phyloP scores from a whole-genome alignment of 1,140 invertebrate genomes.

The Micrasema longulum region DNA sequence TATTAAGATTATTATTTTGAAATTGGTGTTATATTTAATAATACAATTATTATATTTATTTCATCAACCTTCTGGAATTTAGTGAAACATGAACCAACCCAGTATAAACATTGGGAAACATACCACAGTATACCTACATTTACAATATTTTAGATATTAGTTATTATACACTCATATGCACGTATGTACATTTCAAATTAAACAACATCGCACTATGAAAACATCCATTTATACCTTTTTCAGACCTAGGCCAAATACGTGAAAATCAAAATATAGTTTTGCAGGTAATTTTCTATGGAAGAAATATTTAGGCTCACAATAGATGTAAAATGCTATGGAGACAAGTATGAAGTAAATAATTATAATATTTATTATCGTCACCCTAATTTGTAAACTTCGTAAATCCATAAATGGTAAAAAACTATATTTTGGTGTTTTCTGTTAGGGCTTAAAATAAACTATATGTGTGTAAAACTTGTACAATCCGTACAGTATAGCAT shows the following conservation, averaged over 20 bases:
- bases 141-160: neutral
- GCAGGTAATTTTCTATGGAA: neutral
- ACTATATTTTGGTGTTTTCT: too few relatives aligned
- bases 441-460: too few relatives aligned
- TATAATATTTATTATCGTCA: neutral
- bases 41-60: too few relatives aligned
- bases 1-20: constrained; percentile 9
- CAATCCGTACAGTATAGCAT: neutral
- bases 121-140: constrained; percentile 6
- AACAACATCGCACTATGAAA: neutral
- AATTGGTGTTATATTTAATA: constrained; percentile 29
- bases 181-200: neutral
- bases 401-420: neutral
- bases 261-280: neutral
- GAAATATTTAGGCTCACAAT: too few relatives aligned
- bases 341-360: too few relatives aligned
- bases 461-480: neutral
- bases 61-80: neutral
- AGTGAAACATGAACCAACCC: constrained; percentile 3
- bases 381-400: neutral
- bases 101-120: constrained; percentile 15
- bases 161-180: constrained; percentile 7
- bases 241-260: neutral
- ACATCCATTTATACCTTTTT: neutral
- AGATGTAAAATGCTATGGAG: too few relatives aligned